Base-by-base conservation (phyloP, 1,140 invertebrate species). In the Zaprionus taronus region DNA sequence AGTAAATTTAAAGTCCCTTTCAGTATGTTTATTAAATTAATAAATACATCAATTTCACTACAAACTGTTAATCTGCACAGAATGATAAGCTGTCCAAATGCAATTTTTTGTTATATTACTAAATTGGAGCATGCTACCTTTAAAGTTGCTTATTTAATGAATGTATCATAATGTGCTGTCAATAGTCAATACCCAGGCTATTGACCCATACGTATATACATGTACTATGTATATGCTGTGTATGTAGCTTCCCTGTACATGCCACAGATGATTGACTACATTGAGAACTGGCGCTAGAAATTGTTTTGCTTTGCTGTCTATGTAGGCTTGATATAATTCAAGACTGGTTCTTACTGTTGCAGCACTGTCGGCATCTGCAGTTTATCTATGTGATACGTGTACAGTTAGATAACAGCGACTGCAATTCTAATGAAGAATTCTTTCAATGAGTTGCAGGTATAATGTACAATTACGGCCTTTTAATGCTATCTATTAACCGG, bases 381-480 rank as follows among this genome's bases (percentile, higher is more conserved):
- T 71, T 76, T 63, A 47, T 49, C 51, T 22, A 26, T 61, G 68
- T 55, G 41, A 6, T 17, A 31, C 49, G 47, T 41, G 63, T 72
- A 77, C 74, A 77, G 74, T 77, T 77, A 77, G 69, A 77, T 77
- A 77, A 77, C 70, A 73, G 63, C 56, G 57, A 22, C 51, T 44
- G 57, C n/a, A 72, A 67, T 58, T 49, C 56, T 56, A 72, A 72
- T 72, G 69, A 22, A 57, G 70, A 63, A 61, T 72, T 72, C 70
- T 72, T 58, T 49, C n/a, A 49, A 72, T 41, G 14, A 53, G 28
- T 51, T 47, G 57, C 68, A 26, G 60, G 22, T 28, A 49, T 58
- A 65, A 71, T 75, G 60, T 56, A n/a, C 38, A 34, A 61, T 49
- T 24, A 67, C 56, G 49, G 22, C 57, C 12, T 47, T 47, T 28